A percentile compares a stretch with the other conserved stretches of the same genome.
These are phyloP conservation scores for Salvelinus namaycush DNA, from an alignment of 2,113 vertebrate genomes.

Conservation along the genomic window DNA sequence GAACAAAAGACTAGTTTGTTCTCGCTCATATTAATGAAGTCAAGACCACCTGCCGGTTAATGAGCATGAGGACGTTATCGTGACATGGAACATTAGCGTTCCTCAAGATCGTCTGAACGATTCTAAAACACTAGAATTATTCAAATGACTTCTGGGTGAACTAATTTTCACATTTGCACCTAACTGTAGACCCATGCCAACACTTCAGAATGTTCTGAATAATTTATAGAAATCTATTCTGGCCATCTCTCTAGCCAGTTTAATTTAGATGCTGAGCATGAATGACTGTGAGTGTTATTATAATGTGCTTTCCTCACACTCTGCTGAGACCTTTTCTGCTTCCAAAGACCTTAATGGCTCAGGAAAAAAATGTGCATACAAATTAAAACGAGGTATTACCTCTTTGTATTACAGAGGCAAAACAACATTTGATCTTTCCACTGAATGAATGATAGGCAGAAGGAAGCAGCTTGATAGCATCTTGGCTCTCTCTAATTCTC, in stretches of 20 bases:
- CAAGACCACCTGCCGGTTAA: slow-evolving; percentile 39
- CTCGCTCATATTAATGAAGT: slow-evolving; percentile 22
- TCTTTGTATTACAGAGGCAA: slow-evolving; percentile 1
- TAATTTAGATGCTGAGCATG: slow-evolving; percentile 6
- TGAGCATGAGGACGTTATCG: slow-evolving; percentile 28
- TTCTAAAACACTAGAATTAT: background rate
- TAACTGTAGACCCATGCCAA: background rate
- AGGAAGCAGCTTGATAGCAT: background rate
- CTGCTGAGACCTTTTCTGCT: background rate
- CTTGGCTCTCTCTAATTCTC: no score
- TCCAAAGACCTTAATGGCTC: slow-evolving; percentile 8
- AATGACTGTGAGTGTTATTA: background rate
- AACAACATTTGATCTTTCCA: background rate
- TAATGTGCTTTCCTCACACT: slow-evolving; percentile 10
- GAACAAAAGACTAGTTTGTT: background rate
- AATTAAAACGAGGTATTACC: slow-evolving; percentile 4
- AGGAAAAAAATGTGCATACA: background rate
- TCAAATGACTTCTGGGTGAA: background rate
- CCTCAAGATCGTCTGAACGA: slow-evolving; percentile 1
- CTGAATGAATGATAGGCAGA: background rate
- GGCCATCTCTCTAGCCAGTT: background rate
- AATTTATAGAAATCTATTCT: slow-evolving; percentile 12
- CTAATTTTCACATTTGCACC: background rate
- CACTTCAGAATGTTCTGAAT: slow-evolving; percentile 2
- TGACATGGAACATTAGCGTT: slow-evolving; percentile 37